Evolutionary conservation across 2,113 vertebrate genomes (phyloP).

Genomic region (Kryptolebias marmoratus): DNA sequence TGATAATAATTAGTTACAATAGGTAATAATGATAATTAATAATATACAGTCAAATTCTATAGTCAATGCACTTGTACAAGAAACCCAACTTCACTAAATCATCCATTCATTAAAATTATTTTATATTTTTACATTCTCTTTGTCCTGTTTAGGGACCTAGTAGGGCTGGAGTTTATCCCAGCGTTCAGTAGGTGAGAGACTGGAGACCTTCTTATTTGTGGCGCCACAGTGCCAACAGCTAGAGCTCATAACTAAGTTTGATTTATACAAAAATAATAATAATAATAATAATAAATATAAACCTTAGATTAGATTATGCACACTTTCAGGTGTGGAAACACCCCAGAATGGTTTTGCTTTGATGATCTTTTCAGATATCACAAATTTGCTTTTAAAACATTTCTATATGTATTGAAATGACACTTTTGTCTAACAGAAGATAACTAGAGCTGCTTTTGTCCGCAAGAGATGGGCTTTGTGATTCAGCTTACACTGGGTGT

Average conservation of each 20-base stretch:
- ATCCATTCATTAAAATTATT: too few relatives aligned
- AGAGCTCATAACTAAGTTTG: neutral
- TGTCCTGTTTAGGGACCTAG: too few relatives aligned
- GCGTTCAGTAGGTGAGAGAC: too few relatives aligned
- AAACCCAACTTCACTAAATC: too few relatives aligned
- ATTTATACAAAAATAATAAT: neutral
- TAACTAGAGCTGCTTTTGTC: neutral
- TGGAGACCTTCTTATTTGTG: too few relatives aligned
- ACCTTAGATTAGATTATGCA: neutral
- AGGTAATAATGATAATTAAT: too few relatives aligned
- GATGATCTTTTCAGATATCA: neutral
- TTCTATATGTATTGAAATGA: neutral
- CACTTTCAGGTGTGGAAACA: neutral
- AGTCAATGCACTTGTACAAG: too few relatives aligned
- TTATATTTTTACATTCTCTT: too few relatives aligned
- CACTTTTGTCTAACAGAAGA: neutral
- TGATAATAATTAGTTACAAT: too few relatives aligned
- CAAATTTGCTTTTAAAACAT: neutral
- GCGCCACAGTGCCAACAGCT: neutral
- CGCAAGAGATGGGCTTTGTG: slow-evolving; percentile 5
- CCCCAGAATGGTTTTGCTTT: neutral
- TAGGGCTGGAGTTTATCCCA: too few relatives aligned
- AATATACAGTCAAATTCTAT: too few relatives aligned
- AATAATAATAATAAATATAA: neutral
- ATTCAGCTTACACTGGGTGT: slow-evolving; percentile 1